Evolutionary conservation across 2,888 invertebrate species (phyloP), one percentile per base, ranked within the genome.

Genomic region (Ametastegia equiseti): DNA sequence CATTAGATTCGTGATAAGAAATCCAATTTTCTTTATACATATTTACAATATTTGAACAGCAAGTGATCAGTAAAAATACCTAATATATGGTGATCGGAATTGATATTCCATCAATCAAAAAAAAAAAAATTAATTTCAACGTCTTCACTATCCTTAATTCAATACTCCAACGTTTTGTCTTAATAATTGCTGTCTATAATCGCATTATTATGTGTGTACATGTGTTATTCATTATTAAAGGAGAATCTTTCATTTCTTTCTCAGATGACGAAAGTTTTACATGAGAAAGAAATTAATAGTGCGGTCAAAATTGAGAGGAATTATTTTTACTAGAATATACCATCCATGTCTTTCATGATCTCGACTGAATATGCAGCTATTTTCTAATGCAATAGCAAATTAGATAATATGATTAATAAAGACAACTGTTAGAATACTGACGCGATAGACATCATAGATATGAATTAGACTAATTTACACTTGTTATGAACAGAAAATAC

Each of bases 401-500:
- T 47, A 73, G 50, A 30, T 71, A 27, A n/a, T 45, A 27, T 47
- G 45, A 47, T 27, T 47, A 42, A 71, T 71, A 4, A 47, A 47
- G 54, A 75, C 27, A 54, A 54, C 19, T 75, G 39, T 54, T 75
- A 19, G 2, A 78, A 78, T 78, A 63, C 63, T 78, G 45, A 60
- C 60, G 19, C 57, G 23, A 57, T 39, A 57, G 23, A 39, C 11
- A 57, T 78, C 6, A 78, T 36, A 36, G 11, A n/a, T 19, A 75
- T 75, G 50, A 23, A 36, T 27, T 42, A 63, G 11, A 23, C 19
- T 60, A 78, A 39, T 78, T 15, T 57, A 57, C 54, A 77, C 57
- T 77, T 57, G 77, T n/a, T 78, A 30, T 42, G 57, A 50, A 60
- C 60, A 60, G 30, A 78, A 78, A 78, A 60, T 78, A 78, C 33